Evolutionary conservation across 2,113 vertebrate genomes (phyloP).

Genomic region (Felis catus): DNA sequence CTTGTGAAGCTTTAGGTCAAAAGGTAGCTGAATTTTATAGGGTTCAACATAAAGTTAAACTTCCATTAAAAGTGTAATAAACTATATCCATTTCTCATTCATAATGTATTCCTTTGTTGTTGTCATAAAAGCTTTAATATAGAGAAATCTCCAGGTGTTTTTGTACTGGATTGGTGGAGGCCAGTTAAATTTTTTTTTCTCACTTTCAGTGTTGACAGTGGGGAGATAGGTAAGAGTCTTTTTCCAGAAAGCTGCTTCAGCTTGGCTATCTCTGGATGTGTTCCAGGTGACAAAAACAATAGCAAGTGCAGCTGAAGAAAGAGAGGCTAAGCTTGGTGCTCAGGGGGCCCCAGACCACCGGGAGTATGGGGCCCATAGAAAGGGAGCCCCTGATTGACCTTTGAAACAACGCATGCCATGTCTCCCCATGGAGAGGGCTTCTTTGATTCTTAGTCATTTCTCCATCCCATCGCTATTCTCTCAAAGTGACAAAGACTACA

Average conservation of each 20-base stretch:
- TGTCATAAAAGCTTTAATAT: not conserved
- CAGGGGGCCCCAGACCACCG: not conserved
- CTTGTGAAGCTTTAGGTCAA: not conserved
- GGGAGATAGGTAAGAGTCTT: not conserved
- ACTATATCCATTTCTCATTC: not conserved
- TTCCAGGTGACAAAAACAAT: not conserved
- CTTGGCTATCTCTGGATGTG: not conserved
- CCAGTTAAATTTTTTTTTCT: not conserved
- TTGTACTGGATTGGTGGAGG: not conserved
- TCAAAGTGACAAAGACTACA: not conserved
- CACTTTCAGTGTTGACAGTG: not conserved
- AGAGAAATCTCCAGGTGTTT: not conserved
- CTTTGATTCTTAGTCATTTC: not conserved
- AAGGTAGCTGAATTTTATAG: not conserved
- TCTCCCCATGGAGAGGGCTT: not conserved
- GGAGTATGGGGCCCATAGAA: not conserved
- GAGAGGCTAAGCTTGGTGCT: not conserved
- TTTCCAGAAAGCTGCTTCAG: not conserved
- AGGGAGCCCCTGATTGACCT: accelerated
- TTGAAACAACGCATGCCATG: not conserved
- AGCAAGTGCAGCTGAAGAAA: not conserved
- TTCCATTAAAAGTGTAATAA: not conserved
- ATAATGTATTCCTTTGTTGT: not conserved
- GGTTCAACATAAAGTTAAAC: not conserved
- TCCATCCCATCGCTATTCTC: not conserved